Evolutionary conservation across 2,888 invertebrate species (phyloP).

Genomic region (Thymelicus lineola): DNA sequence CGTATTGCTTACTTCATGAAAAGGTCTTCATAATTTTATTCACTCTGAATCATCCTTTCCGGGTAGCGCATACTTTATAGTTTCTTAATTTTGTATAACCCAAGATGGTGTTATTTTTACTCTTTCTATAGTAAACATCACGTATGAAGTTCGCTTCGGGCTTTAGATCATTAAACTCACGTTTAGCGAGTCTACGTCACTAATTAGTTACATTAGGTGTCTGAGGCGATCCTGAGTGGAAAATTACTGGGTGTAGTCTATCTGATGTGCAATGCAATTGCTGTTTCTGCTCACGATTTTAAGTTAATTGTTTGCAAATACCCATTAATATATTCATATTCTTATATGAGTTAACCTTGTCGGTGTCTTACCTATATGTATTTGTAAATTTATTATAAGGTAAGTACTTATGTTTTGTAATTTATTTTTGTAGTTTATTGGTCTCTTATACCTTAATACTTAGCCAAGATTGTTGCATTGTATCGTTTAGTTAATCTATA

Average conservation of each 20-base stretch:
- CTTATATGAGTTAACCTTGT: background rate
- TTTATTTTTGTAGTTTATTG: no score
- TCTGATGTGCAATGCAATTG: conserved; percentile 26
- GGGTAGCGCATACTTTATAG: no score
- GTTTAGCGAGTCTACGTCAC: conserved; percentile 30
- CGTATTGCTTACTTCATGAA: no score
- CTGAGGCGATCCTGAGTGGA: conserved; percentile 32
- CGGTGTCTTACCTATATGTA: no score
- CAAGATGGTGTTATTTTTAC: background rate
- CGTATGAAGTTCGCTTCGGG: background rate
- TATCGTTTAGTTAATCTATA: no score
- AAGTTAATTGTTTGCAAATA: conserved; percentile 10
- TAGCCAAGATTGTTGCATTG: no score
- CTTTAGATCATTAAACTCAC: conserved; percentile 33
- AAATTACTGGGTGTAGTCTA: conserved; percentile 25
- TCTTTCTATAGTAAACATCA: background rate
- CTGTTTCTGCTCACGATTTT: conserved; percentile 25
- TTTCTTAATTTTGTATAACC: no score
- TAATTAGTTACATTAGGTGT: conserved; percentile 35
- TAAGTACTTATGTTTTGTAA: no score
- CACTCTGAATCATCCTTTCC: no score
- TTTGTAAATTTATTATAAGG: no score
- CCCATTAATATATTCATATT: background rate
- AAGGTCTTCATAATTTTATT: no score
- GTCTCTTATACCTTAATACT: no score